Evolutionary conservation across 2,888 invertebrate genomes (phyloP), one percentile per base, ranked within the genome.

Genomic region (Aproaerema taeniolella): DNA sequence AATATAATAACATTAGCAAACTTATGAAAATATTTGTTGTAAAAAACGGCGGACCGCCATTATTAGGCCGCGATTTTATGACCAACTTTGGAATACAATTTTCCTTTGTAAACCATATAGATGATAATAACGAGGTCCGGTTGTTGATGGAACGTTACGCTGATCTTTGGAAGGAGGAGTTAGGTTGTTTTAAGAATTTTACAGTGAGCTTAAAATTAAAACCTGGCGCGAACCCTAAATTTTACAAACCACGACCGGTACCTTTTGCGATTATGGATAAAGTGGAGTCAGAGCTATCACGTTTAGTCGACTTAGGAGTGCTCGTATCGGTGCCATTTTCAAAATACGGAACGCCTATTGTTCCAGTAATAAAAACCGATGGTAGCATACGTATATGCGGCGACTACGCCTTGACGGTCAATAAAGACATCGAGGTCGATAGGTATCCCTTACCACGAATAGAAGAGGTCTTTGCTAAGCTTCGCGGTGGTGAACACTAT

Each of bases 181-280:
- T 49, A 29, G 45, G 49, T 12, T 16, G 25, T 2, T 51, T 49
- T 8, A 20, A 33, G 17, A 17, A 33, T 12, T 33, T 33, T 25
- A n/a, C 24, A 24, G 33, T 34, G 7, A 15, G 25, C 11, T 13
- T 34, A 24, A 2, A 24, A 7, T n/a, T 34, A 12, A 34, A 34
- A 34, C 13, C 24, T 1, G 7, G n/a, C 9, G 2, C 24, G 2
- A 6, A 12, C 7, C 33, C 33, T 8, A 25, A 24, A 11, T 25
- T 52, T 49, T 53, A 48, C 34, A 57, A 55, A 45, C 46, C 51
- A n/a, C 47, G 59, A 9, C 37, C 52, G 7, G 45, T 59, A 15
- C 56, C 58, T 7, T 60, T 58, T 26, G 56, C 58, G 8, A 39
- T 55, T 11, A 49, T 43, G 39, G 41, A 43, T 8, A 53, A 48